Evolutionary conservation across 2,888 invertebrate genomes (phyloP).

Genomic region (Amiota communis): DNA sequence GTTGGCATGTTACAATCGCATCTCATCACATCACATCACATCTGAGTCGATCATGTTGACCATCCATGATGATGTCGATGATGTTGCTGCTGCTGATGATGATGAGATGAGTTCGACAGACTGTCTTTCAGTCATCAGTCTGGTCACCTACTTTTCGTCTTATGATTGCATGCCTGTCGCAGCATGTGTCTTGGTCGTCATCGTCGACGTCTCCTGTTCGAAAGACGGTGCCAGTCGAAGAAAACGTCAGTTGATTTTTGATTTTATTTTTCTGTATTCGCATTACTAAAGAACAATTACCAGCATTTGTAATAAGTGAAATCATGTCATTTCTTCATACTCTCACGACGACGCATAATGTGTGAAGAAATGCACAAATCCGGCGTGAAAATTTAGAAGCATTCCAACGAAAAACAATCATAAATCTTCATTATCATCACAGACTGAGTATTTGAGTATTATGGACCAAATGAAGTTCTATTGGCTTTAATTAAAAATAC

Average conservation of each 20-base stretch:
- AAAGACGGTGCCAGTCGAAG: constrained; percentile 44
- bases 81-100: constrained; percentile 29
- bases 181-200: constrained; percentile 28
- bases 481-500: constrained; percentile 23
- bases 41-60: constrained; percentile 19
- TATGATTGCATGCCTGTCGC: constrained; percentile 41
- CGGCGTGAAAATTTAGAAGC: background rate
- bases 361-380: constrained; percentile 21
- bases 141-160: constrained; percentile 62
- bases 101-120: constrained; percentile 37
- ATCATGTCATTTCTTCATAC: constrained; percentile 47
- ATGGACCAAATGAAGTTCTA: too few species aligned
- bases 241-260: constrained; percentile 12
- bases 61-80: constrained; percentile 48
- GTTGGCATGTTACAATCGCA: constrained; percentile 8
- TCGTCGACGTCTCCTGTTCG: constrained; percentile 53
- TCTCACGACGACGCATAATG: background rate
- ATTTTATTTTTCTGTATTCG: constrained; percentile 38
- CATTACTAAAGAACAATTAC: constrained; percentile 64
- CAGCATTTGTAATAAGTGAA: constrained; percentile 53
- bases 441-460: too few species aligned
- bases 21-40: background rate
- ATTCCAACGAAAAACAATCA: too few species aligned
- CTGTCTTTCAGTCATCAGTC: constrained; percentile 32
- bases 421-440: too few species aligned